Percentiles rank a stretch among this genome's conserved stretches.
Conservation (phyloP, 2,888 invertebrate genomes). For the Tiliacea citrago region DNA sequence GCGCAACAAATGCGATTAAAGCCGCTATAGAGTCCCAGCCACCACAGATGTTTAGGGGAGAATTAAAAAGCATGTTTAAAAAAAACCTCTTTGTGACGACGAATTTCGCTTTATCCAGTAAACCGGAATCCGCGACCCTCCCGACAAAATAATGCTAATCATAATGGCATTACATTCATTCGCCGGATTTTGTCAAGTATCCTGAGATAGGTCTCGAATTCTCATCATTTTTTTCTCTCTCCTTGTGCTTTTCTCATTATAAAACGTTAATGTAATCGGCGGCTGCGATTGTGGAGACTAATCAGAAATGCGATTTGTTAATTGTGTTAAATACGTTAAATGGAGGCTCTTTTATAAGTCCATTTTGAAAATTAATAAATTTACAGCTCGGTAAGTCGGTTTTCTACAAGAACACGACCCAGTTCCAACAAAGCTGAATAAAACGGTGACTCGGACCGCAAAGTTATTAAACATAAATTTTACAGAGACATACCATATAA, state of each 20-base stretch:
- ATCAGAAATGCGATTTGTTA: slow-evolving; percentile 75
- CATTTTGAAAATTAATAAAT: slow-evolving; percentile 33
- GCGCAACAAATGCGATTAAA: slow-evolving; percentile 89
- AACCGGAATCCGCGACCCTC: slow-evolving; percentile 88
- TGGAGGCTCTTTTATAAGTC: slow-evolving; percentile 31
- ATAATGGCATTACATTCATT: slow-evolving; percentile 90
- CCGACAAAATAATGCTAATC: slow-evolving; percentile 89
- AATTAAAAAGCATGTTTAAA: slow-evolving; percentile 83
- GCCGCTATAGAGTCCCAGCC: slow-evolving; percentile 77
- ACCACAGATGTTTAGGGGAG: slow-evolving; percentile 85
- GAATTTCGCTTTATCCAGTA: slow-evolving; percentile 87
- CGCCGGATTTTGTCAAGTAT: slow-evolving; percentile 88
- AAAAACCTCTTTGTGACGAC: slow-evolving; percentile 84
- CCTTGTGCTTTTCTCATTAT: slow-evolving; percentile 82
- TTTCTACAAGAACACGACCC: slow-evolving; percentile 17
- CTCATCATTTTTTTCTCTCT: slow-evolving; percentile 78
- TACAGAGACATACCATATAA: neutral
- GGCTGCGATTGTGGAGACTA: slow-evolving; percentile 73
- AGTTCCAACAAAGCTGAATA: slow-evolving; percentile 15
- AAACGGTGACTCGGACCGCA: slow-evolving; percentile 1
- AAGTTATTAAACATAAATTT: slow-evolving; percentile 6
- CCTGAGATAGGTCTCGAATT: slow-evolving; percentile 79
- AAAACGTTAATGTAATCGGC: slow-evolving; percentile 81
- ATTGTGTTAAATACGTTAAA: slow-evolving; percentile 67
- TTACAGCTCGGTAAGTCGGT: slow-evolving; percentile 21